phyloP scores from a whole-genome alignment of 2,797 vertebrate species.

The Hozukius guyotensis region DNA sequence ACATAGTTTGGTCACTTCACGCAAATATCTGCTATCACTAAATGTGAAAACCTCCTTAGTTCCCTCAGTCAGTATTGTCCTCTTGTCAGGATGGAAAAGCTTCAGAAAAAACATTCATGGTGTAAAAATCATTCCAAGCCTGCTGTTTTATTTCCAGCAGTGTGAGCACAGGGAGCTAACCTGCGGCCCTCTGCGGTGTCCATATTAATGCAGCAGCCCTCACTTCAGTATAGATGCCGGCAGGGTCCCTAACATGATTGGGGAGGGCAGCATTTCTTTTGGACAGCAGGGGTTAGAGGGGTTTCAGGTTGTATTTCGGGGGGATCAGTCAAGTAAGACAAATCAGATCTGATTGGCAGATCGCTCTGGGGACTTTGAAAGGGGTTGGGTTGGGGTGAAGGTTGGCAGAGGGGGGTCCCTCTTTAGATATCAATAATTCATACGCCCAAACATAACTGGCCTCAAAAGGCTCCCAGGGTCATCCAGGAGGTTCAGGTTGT shows the following conservation, averaged over 20 bases:
- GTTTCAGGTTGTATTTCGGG: constrained; percentile 49
- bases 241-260: constrained; percentile 29
- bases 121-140: neutral
- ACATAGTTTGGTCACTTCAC: neutral
- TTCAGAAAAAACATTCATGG: neutral
- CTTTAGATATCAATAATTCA: constrained; percentile 87
- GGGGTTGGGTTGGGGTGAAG: constrained; percentile 52
- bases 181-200: constrained; percentile 20
- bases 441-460: constrained; percentile 37
- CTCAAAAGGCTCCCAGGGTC: constrained; percentile 47
- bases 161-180: constrained; percentile 6
- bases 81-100: neutral
- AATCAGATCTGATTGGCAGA: constrained; percentile 84
- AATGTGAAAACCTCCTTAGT: neutral
- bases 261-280: constrained; percentile 30
- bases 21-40: neutral
- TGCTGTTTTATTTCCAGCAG: neutral
- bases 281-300: constrained; percentile 25
- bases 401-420: constrained; percentile 76
- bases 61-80: neutral
- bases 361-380: constrained; percentile 74
- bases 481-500: constrained; percentile 42
- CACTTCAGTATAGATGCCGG: constrained; percentile 39
- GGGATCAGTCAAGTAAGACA: constrained; percentile 83
- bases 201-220: constrained; percentile 59